Base-by-base conservation (phyloP, 64 coral and sea anemone species). In the Orbicella faveolata region DNA sequence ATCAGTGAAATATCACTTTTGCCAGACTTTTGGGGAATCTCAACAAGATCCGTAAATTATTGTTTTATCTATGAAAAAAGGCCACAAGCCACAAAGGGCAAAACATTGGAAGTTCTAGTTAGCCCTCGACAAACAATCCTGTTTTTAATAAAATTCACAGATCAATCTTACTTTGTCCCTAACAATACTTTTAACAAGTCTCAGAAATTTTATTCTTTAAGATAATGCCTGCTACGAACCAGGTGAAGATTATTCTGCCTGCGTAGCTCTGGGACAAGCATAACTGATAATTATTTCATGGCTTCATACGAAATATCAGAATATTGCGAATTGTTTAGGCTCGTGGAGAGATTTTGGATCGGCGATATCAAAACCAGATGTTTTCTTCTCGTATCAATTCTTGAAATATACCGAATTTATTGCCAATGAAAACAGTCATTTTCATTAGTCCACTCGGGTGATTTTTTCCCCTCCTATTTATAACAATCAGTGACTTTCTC, bases 341-440 rank as follows among this genome's bases (percentile, higher is more conserved):
- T 70, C 25, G 6, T 11, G 9, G 23, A 70, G 25, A 70, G 67
- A 70, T 70, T 70, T 4, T 25, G 67, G 67, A 70, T 70, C 67
- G 67, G 5, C 21, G 23, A 70, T 70, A 70, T 26, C 51, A 21
- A 79, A 59, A 79, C n/a, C 77, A 79, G 51, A 54, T 79, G 77
- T n/a, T 55, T 61, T 44, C 37, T 18, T 53, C 39, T 52, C 21
- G 0, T 59, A 57, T 57, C 51, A 6, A 34, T 57, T 25, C 25
- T 79, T 61, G 25, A 59, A 79, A 79, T 11, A 79, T 79, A 79
- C 25, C 77, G 77, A 79, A 26, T 59, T 79, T 57, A 79, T 48
- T 79, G 10, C 19, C 57, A 59, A 79, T 79, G 23, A 55, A 79
- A 79, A 36, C 51, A n/a, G 77, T 79, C 10, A 79, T 79, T 33